Evolutionary conservation across 1,140 invertebrate species (phyloP).

Genomic region (Drosophila busckii): DNA sequence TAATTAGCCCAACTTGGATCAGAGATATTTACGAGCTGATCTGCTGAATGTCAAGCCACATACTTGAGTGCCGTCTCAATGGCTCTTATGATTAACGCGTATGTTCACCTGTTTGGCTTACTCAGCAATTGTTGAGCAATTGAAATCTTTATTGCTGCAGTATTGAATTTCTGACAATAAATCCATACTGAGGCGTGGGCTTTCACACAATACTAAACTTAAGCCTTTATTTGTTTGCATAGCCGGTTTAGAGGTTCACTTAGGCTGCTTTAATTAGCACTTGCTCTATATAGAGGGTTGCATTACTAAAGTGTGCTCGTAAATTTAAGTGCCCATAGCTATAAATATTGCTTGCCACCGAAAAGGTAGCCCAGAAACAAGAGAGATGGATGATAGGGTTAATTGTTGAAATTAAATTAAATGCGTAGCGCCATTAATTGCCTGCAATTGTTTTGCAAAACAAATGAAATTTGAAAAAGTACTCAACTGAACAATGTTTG

Average conservation of each 20-base stretch:
- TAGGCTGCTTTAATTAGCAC: conserved; percentile 51
- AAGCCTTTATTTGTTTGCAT: conserved; percentile 1
- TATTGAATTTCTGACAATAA: conserved; percentile 38
- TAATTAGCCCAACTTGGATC: too few species aligned
- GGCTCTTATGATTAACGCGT: conserved; percentile 48
- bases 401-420: conserved; percentile 50
- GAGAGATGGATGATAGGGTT: conserved; percentile 61
- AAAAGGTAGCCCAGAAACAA: conserved; percentile 11
- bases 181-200: conserved; percentile 54
- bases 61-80: neutral
- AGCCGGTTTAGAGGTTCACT: conserved; percentile 25
- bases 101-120: conserved; percentile 46
- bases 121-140: conserved; percentile 28
- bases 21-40: neutral
- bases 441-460: conserved; percentile 45
- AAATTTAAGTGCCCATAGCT: conserved; percentile 32
- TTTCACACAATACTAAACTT: conserved; percentile 8
- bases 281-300: conserved; percentile 32
- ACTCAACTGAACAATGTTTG: conserved; percentile 33
- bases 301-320: conserved; percentile 8
- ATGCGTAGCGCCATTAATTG: conserved; percentile 44
- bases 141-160: conserved; percentile 57
- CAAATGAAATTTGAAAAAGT: conserved; percentile 54
- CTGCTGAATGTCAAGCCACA: conserved; percentile 1
- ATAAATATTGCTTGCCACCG: conserved; percentile 43